A percentile compares a stretch with the other conserved stretches of the same genome.
Conservation (phyloP, 2,888 invertebrate species). For the Agrotis exclamationis region DNA sequence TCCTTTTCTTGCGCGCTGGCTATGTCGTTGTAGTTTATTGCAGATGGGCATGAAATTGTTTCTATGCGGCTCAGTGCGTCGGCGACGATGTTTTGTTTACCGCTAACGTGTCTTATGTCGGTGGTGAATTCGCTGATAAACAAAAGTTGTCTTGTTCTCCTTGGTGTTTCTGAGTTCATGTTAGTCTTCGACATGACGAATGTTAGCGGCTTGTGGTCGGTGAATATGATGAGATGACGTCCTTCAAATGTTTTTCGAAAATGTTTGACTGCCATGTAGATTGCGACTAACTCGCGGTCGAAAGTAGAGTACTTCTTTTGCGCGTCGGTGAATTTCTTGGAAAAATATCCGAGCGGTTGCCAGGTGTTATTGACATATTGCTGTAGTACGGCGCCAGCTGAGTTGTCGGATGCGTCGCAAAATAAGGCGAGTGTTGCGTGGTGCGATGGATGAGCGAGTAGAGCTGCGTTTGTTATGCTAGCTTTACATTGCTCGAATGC, state of each 20-base stretch:
- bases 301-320: slow-evolving; percentile 2
- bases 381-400: slow-evolving; percentile 2
- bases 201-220: too few species aligned
- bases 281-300: neutral
- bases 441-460: slow-evolving; percentile 2
- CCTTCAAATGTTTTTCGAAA: too few species aligned
- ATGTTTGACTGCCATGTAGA: slow-evolving; percentile 1
- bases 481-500: slow-evolving; percentile 16
- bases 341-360: slow-evolving; percentile 6
- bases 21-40: slow-evolving; percentile 2
- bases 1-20: slow-evolving; percentile 8
- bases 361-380: neutral
- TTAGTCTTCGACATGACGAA: too few species aligned
- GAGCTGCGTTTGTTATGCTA: slow-evolving; percentile 3
- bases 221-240: too few species aligned
- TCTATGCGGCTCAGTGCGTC: slow-evolving; percentile 10
- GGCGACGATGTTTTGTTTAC: slow-evolving; percentile 21
- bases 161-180: neutral
- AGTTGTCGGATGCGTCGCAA: slow-evolving; percentile 1
- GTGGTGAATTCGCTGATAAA: neutral
- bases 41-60: slow-evolving; percentile 5
- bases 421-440: neutral
- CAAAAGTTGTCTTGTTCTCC: neutral
- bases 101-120: neutral
- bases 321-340: neutral